Percentiles rank a stretch among this genome's conserved stretches.
These are phyloP conservation scores for Microchirus variegatus DNA, from an alignment of 2,797 vertebrate genomes.

Conservation along the genomic window DNA sequence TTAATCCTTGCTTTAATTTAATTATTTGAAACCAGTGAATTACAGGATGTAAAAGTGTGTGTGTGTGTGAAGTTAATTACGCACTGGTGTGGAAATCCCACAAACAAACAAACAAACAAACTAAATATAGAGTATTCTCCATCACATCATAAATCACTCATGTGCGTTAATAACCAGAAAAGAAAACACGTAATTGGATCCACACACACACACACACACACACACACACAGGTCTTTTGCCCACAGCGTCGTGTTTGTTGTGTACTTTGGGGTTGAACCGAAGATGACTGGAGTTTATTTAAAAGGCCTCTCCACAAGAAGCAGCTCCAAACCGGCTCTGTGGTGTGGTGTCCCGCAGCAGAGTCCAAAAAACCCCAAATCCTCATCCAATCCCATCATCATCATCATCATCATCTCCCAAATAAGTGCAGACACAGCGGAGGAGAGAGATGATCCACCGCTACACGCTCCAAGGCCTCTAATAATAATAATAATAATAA, in stretches of 20 bases:
- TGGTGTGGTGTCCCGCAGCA: conserved; percentile 65
- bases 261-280: conserved; percentile 8
- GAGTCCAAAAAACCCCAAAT: conserved; percentile 16
- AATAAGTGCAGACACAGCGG: background rate
- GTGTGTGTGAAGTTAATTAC: no score
- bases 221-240: conserved; percentile 22
- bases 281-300: conserved; percentile 13
- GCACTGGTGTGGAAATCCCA: background rate
- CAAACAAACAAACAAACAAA: no score
- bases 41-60: no score
- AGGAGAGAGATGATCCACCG: background rate
- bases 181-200: no score
- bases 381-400: conserved; percentile 10
- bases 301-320: conserved; percentile 35
- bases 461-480: background rate
- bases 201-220: no score
- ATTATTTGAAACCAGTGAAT: no score
- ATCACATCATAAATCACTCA: background rate
- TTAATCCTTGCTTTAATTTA: no score
- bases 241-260: conserved; percentile 24
- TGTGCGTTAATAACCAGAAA: background rate
- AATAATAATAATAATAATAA: background rate
- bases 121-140: background rate
- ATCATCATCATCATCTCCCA: no score
- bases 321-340: conserved; percentile 40